Conservation (phyloP, 1,140 invertebrate species). For the Drosophila guanche region DNA sequence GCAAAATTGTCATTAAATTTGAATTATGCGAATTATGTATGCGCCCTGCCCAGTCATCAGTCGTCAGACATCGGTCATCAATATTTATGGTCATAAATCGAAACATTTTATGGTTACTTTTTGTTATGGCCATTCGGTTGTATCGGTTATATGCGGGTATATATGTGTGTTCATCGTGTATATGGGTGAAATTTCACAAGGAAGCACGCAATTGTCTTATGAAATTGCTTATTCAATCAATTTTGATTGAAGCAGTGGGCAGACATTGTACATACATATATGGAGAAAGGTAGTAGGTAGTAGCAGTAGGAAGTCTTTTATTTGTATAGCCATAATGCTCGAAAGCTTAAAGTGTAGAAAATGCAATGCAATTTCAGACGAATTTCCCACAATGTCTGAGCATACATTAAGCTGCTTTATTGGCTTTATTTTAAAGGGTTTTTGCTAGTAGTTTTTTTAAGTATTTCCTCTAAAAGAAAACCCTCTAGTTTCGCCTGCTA, state of each 20-base stretch:
- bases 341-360: no score
- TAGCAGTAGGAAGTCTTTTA: conserved; percentile 4
- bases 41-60: conserved; percentile 39
- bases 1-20: conserved; percentile 58
- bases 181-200: conserved; percentile 74
- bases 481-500: no score
- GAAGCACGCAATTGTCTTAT: conserved; percentile 60
- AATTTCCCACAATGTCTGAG: no score
- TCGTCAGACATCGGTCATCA: conserved; percentile 18
- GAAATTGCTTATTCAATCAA: conserved; percentile 47
- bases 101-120: conserved; percentile 16
- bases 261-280: conserved; percentile 4
- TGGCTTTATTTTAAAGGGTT: no score
- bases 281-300: conserved; percentile 23
- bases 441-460: no score
- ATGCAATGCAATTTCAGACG: no score
- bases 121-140: conserved; percentile 44
- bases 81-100: conserved; percentile 30
- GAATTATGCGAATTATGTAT: conserved; percentile 50
- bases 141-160: conserved; percentile 35
- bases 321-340: no score
- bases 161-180: no score
- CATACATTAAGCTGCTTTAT: no score
- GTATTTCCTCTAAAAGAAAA: no score
- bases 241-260: conserved; percentile 28